Percentiles rank a stretch among this genome's conserved stretches.
Evolutionary conservation across 2,797 vertebrate species (phyloP).

Genomic region (Mallotus villosus): DNA sequence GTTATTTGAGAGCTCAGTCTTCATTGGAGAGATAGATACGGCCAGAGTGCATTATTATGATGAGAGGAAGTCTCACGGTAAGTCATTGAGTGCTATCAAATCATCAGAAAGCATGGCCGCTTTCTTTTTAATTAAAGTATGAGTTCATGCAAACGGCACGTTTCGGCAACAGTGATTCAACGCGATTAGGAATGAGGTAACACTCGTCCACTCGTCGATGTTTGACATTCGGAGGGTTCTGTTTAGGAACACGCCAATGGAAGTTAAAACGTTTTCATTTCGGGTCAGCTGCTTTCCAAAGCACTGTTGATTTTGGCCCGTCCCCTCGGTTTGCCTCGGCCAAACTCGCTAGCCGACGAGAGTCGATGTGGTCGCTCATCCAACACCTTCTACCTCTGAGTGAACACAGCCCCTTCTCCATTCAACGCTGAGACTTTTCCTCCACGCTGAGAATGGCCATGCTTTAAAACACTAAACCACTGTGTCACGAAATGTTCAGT

Average conservation of each 20-base stretch:
- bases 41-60: constrained; percentile 52
- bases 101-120: constrained; percentile 32
- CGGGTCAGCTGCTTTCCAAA: background rate
- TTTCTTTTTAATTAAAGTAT: constrained; percentile 37
- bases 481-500: constrained; percentile 13
- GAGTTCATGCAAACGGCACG: constrained; percentile 27
- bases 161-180: constrained; percentile 14
- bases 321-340: constrained; percentile 23
- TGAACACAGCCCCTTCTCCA: background rate
- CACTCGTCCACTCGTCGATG: background rate
- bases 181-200: background rate
- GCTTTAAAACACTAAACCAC: constrained; percentile 16
- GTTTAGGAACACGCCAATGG: constrained; percentile 16
- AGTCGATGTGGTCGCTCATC: constrained; percentile 20
- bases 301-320: constrained; percentile 33
- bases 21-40: constrained; percentile 59
- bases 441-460: constrained; percentile 5
- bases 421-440: constrained; percentile 14
- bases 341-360: constrained; percentile 12
- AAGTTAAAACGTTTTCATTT: constrained; percentile 21
- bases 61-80: constrained; percentile 26
- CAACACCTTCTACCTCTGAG: constrained; percentile 17
- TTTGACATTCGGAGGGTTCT: constrained; percentile 8
- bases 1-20: constrained; percentile 62
- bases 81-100: constrained; percentile 36